A percentile compares a stretch with the other conserved stretches of the same genome.
These are phyloP conservation scores for Hydrocynus forskahlii DNA, from an alignment of 2,797 vertebrate genomes.

Conservation along the genomic window DNA sequence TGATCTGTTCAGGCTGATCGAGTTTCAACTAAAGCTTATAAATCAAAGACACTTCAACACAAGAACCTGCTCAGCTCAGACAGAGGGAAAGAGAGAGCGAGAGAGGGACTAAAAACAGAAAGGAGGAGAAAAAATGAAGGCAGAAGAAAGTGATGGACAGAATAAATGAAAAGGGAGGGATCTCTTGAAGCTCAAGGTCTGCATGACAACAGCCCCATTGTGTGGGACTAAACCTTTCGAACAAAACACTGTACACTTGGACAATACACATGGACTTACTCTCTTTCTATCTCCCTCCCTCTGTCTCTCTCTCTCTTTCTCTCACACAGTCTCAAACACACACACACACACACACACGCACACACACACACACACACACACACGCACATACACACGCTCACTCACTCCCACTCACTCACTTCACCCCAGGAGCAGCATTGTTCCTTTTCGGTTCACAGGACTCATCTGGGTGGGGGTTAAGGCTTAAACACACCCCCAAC, in stretches of 20 bases:
- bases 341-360: neutral
- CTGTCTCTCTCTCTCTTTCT: neutral
- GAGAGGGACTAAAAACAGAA: neutral
- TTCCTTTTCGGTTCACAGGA: constrained; percentile 34
- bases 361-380: neutral
- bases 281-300: constrained; percentile 13
- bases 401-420: constrained; percentile 14
- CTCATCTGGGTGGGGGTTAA: constrained; percentile 36
- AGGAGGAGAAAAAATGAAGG: neutral
- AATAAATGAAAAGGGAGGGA: constrained; percentile 31
- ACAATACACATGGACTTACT: constrained; percentile 43
- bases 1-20: constrained; percentile 38
- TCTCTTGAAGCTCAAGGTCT: neutral
- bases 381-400: neutral
- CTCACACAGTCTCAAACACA: neutral
- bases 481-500: constrained; percentile 37
- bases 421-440: constrained; percentile 43
- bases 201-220: constrained; percentile 51
- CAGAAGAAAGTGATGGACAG: constrained; percentile 16
- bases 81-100: constrained; percentile 9
- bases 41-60: constrained; percentile 21
- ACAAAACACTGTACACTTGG: constrained; percentile 41
- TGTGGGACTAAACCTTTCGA: constrained; percentile 46
- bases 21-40: constrained; percentile 42
- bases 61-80: constrained; percentile 14